These are phyloP conservation scores for Menura novaehollandiae DNA, from an alignment of 2,113 vertebrate species.

Conservation along the genomic window DNA sequence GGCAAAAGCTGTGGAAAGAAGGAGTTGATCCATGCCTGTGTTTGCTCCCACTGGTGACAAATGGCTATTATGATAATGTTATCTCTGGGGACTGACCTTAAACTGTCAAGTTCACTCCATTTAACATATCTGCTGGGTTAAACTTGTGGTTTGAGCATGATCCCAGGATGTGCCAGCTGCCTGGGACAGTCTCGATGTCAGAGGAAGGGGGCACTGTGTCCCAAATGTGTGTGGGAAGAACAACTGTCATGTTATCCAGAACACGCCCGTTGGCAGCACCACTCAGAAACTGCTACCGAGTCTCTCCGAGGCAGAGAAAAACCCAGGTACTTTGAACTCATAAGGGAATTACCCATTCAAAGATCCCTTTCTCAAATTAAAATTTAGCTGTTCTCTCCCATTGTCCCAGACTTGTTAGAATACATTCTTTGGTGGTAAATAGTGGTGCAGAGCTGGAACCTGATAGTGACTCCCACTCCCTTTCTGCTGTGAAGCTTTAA, in stretches of 20 bases:
- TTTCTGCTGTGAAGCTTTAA: not conserved
- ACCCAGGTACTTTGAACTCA: not conserved
- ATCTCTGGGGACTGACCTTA: conserved; percentile 27
- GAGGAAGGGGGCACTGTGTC: not conserved
- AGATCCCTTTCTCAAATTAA: not conserved
- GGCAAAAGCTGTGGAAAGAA: conserved; percentile 26
- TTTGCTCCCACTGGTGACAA: conserved; percentile 26
- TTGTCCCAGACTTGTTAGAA: not conserved
- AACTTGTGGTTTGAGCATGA: not conserved
- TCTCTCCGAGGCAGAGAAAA: not conserved
- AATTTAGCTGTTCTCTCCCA: not conserved
- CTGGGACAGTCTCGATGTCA: not conserved
- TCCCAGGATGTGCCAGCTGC: not conserved
- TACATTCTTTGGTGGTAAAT: not conserved
- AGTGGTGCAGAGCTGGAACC: not conserved
- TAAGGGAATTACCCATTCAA: not conserved
- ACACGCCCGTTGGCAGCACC: not conserved
- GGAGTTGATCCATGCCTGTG: not conserved
- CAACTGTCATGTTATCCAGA: not conserved
- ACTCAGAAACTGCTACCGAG: not conserved
- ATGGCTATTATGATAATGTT: conserved; percentile 18
- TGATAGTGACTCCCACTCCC: not conserved
- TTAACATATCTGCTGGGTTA: conserved; percentile 18
- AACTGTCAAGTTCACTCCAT: not conserved
- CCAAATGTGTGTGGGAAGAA: not conserved